These are phyloP conservation scores for Calliopsis andreniformis DNA, from an alignment of 1,140 invertebrate genomes.

Conservation along the genomic window DNA sequence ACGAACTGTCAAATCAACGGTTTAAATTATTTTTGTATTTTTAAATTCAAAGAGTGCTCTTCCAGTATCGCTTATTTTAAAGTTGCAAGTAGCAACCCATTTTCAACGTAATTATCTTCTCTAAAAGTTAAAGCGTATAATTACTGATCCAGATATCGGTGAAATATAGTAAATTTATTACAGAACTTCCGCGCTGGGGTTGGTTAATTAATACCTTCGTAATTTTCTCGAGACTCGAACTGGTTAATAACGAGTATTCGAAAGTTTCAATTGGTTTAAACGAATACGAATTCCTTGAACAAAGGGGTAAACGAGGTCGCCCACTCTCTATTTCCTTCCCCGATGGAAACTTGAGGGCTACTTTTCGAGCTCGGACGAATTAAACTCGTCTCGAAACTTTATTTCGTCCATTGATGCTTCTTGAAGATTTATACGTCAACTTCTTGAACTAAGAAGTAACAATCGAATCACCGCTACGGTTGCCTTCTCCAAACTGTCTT, in stretches of 20 bases:
- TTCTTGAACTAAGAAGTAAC: neutral
- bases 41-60: no score
- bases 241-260: neutral
- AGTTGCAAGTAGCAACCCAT: no score
- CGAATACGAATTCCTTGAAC: neutral
- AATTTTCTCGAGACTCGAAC: neutral
- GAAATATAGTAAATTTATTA: no score
- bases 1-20: no score
- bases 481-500: neutral
- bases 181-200: no score
- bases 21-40: no score
- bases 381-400: neutral
- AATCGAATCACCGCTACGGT: neutral
- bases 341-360: neutral
- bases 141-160: no score
- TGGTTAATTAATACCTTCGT: neutral
- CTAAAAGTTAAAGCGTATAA: no score
- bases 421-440: conserved; percentile 1
- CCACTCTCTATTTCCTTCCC: neutral
- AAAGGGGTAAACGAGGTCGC: no score
- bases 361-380: conserved; percentile 1
- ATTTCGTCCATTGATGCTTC: neutral
- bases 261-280: neutral
- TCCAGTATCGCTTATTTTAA: no score
- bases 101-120: no score